These are phyloP conservation scores for Parapristionchus giblindavisi DNA, from an alignment of 2,888 invertebrate genomes.

Conservation along the genomic window DNA sequence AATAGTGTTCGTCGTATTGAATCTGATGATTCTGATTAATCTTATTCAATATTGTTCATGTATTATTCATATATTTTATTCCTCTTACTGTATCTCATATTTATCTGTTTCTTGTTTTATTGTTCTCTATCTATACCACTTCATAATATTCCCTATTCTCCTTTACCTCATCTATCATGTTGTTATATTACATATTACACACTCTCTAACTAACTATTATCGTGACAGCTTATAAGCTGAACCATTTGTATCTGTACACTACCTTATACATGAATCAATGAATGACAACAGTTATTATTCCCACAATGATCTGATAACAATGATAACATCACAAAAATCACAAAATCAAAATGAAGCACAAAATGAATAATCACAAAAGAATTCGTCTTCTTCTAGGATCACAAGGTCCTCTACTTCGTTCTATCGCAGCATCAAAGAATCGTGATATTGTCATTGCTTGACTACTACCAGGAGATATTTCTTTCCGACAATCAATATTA, in stretches of 20 bases:
- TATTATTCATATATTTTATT: no score
- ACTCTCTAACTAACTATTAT: not conserved
- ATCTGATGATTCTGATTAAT: constrained; percentile 3
- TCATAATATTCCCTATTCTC: not conserved
- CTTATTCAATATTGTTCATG: not conserved
- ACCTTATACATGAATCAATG: no score
- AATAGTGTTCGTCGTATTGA: constrained; percentile 5
- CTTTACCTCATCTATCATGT: no score
- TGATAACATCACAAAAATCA: not conserved
- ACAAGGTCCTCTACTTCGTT: constrained; percentile 39
- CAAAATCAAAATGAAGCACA: not conserved
- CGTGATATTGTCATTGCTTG: constrained; percentile 88
- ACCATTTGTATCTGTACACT: no score
- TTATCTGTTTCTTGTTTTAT: not conserved
- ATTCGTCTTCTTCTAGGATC: constrained; percentile 26
- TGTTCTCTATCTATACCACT: not conserved
- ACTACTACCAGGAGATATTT: constrained; percentile 81
- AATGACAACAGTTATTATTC: no score
- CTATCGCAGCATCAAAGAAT: constrained; percentile 56
- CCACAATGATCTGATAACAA: no score
- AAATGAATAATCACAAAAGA: not conserved
- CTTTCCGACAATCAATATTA: constrained; percentile 58
- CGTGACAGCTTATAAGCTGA: not conserved
- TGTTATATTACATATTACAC: no score
- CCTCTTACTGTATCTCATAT: no score